Evolutionary conservation across 2,888 invertebrate genomes (phyloP).

Genomic region (Lasioglossum villosulum): DNA sequence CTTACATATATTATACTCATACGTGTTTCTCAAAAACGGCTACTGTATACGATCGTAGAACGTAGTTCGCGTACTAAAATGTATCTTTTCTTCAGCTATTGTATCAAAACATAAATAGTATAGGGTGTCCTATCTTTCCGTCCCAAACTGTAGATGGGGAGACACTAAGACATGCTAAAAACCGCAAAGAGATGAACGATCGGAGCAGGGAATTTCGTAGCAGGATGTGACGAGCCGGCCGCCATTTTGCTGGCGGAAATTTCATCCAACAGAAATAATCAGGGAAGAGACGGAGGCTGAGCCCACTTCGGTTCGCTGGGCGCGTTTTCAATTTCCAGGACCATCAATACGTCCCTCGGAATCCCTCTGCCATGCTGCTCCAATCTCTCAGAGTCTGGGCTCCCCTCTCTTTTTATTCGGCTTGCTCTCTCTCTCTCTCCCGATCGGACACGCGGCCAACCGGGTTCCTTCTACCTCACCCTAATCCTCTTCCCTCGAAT

Average conservation of each 20-base stretch:
- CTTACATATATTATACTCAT: no score
- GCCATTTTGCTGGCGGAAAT: constrained; percentile 75
- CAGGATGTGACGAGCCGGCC: constrained; percentile 37
- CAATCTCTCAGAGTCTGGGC: constrained; percentile 70
- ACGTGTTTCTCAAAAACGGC: no score
- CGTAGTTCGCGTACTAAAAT: no score
- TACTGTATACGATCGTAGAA: no score
- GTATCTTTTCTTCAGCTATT: no score
- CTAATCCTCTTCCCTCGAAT: constrained; percentile 58
- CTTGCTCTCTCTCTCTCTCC: constrained; percentile 40
- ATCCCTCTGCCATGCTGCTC: constrained; percentile 72
- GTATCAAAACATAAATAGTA: no score
- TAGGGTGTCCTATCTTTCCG: no score
- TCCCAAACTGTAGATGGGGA: no score
- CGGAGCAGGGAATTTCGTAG: neutral
- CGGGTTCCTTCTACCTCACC: constrained; percentile 53
- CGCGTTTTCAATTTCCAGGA: constrained; percentile 83
- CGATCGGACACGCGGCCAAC: constrained; percentile 51
- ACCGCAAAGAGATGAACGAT: neutral
- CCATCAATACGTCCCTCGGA: constrained; percentile 80
- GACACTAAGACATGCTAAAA: neutral
- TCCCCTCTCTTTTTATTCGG: constrained; percentile 51
- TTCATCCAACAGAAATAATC: constrained; percentile 75
- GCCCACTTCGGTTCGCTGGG: constrained; percentile 75
- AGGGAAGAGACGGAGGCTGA: constrained; percentile 72